Evolutionary conservation across 2,888 invertebrate genomes (phyloP).

Genomic region (Brachyopa scutellaris): DNA sequence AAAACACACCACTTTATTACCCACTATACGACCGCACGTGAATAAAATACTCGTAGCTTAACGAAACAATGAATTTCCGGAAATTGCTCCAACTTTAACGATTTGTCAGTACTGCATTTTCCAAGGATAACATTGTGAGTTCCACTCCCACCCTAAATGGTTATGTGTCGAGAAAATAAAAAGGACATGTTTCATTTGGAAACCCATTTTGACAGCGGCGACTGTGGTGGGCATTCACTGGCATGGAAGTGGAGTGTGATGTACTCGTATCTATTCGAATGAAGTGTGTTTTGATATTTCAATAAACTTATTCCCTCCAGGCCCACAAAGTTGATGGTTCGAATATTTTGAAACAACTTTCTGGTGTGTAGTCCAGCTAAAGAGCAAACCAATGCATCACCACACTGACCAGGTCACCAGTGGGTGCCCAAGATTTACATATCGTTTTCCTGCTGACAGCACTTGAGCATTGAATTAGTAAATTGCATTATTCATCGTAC

Average conservation of each 20-base stretch:
- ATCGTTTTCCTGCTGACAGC: conserved; percentile 33
- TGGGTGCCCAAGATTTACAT: conserved; percentile 39
- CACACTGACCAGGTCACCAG: neutral
- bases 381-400: no score
- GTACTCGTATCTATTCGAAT: no score
- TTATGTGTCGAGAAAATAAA: neutral
- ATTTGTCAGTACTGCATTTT: neutral
- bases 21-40: neutral
- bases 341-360: no score
- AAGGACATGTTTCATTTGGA: neutral
- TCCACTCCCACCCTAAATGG: neutral
- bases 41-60: no score
- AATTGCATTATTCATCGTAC: conserved; percentile 47
- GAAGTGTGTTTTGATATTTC: no score
- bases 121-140: neutral
- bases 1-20: conserved; percentile 5
- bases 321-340: no score
- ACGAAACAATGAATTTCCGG: neutral
- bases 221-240: neutral
- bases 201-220: neutral
- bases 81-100: no score
- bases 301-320: no score
- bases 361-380: no score
- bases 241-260: no score
- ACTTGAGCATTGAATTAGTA: conserved; percentile 20